These are phyloP conservation scores for Heterodera filipjevi DNA, from an alignment of 2,888 invertebrate genomes.

Conservation along the genomic window DNA sequence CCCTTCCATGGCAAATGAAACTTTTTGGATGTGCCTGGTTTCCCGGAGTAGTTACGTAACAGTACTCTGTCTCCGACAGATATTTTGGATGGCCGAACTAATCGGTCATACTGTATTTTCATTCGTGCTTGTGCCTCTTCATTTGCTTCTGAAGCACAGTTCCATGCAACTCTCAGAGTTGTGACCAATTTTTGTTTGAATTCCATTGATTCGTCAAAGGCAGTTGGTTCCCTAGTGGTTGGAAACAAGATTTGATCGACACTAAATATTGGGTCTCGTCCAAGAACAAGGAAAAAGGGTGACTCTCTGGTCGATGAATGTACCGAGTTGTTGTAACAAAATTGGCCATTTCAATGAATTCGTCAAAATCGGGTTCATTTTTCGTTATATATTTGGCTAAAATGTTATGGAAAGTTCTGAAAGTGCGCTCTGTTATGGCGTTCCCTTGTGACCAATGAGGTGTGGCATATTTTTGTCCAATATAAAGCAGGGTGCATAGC, in stretches of 20 bases:
- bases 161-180: constrained; percentile 32
- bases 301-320: constrained; percentile 38
- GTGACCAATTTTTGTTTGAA: constrained; percentile 27
- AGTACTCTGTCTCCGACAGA: constrained; percentile 32
- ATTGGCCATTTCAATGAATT: constrained; percentile 23
- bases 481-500: constrained; percentile 33
- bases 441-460: constrained; percentile 41
- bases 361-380: constrained; percentile 35
- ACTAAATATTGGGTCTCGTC: constrained; percentile 36
- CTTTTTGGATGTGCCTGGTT: constrained; percentile 21
- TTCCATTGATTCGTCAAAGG: constrained; percentile 11
- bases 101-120: constrained; percentile 35
- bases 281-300: constrained; percentile 42
- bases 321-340: constrained; percentile 40
- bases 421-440: constrained; percentile 50
- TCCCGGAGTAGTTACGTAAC: not conserved
- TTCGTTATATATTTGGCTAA: constrained; percentile 32
- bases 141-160: constrained; percentile 17
- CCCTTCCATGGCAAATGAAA: constrained; percentile 31
- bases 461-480: constrained; percentile 39
- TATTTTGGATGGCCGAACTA: not conserved
- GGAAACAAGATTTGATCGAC: constrained; percentile 37
- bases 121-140: not conserved
- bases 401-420: constrained; percentile 9
- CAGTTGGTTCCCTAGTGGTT: not conserved